A percentile compares a stretch with the other conserved stretches of the same genome.
phyloP scores from a whole-genome alignment of 92 coral and sea anemone species.

The Zoanthus gigantus region DNA sequence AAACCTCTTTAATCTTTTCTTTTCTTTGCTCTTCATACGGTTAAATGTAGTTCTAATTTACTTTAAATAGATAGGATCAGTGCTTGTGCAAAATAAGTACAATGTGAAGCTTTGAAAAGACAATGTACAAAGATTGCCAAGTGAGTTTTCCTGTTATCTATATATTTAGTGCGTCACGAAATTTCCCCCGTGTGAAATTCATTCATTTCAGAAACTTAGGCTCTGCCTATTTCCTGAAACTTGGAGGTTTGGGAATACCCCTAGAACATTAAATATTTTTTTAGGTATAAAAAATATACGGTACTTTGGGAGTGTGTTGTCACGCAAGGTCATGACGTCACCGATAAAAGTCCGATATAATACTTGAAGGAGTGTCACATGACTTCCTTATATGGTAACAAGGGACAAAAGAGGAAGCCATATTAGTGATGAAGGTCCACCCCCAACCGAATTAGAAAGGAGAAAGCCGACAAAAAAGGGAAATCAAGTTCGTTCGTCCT shows the following conservation, averaged over 20 bases:
- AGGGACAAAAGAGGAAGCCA: conserved; percentile 44
- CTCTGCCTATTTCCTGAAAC: conserved; percentile 14
- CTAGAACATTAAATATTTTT: background rate
- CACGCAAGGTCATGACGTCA: conserved; percentile 49
- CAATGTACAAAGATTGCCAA: conserved; percentile 39
- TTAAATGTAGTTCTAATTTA: conserved; percentile 6
- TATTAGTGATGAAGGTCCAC: conserved; percentile 50
- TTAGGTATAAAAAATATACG: conserved; percentile 5
- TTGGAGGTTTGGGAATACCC: conserved; percentile 44
- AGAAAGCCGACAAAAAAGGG: conserved; percentile 81
- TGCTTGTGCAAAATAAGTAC: background rate
- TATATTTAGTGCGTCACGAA: conserved; percentile 23
- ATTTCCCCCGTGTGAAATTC: conserved; percentile 1
- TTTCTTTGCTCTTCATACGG: background rate
- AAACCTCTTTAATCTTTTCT: conserved; percentile 41
- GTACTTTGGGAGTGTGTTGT: conserved; percentile 23
- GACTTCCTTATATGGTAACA: conserved; percentile 43
- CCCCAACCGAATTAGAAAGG: conserved; percentile 44
- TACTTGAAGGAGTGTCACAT: conserved; percentile 37
- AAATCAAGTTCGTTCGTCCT: conserved; percentile 57
- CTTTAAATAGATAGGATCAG: conserved; percentile 12
- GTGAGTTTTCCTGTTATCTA: conserved; percentile 7
- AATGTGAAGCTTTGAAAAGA: background rate
- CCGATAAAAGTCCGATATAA: conserved; percentile 30
- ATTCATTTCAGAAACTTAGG: background rate